Evolutionary conservation across 2,888 invertebrate species (phyloP), one percentile per base, ranked within the genome.

Genomic region (Ecliptopera silaceata): DNA sequence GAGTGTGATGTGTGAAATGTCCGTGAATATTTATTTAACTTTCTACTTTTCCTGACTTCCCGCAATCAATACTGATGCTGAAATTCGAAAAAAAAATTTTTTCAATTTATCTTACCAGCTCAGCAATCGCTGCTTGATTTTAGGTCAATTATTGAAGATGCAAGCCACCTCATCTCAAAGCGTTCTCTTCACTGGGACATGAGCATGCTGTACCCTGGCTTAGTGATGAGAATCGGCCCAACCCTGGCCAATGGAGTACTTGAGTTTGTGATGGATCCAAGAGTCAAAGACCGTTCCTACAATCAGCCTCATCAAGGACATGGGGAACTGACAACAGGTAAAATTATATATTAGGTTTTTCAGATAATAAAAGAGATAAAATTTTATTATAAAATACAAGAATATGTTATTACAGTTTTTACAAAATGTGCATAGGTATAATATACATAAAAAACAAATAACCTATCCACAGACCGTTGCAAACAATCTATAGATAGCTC

Each of bases 101-200:
- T 10, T 2, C 17, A 38, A 15, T 13, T 17, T 4, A 17, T 3
- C 6, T 4, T 29, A 5, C 17, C 12, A 13, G 6, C 34, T 34
- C 12, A 6, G 10, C 15, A 10, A 3, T 15, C 11, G 3, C n/a
- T 22, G 20, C 1, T 41, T n/a, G 11, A 22, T 57, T 65, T 59
- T 62, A 94, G 95, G 39, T 91, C 93, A 0, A 93, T 95, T 54
- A 80, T 95, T 62, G 95, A 95, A 82, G 93, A 95, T 65, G 92
- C 95, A 8, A 92, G 94, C 58, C 90, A 93, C 53, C 84, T 95
- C 8, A 94, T 96, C 71, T 94, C 95, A 8, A 93, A 94, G 63
- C 91, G 96, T 46, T 94, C 94, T 12, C 78, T 96, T 51, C 94
- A 93, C 68, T 96, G 96, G 95, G 95, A 95, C 61, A 91, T 97